These are phyloP conservation scores for Sarcophaga carnaria DNA, from an alignment of 2,888 invertebrate genomes.

Conservation along the genomic window DNA sequence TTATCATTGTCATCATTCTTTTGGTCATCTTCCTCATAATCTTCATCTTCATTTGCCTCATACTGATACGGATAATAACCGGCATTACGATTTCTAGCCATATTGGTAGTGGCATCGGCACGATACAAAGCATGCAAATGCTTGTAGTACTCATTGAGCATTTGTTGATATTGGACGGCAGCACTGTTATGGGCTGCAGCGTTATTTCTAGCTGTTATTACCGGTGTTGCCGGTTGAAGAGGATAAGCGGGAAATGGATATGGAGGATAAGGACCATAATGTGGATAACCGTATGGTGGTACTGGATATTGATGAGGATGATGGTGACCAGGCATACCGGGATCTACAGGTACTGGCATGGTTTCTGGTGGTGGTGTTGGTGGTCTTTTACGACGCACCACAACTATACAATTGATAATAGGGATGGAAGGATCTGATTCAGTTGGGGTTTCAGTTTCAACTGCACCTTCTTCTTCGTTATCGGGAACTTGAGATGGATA, in stretches of 20 bases:
- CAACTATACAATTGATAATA: slow-evolving; percentile 35
- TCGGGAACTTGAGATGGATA: no score
- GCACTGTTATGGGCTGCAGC: background rate
- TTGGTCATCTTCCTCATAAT: slow-evolving; percentile 14
- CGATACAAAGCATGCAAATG: slow-evolving; percentile 30
- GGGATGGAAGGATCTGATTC: background rate
- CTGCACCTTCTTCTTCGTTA: background rate
- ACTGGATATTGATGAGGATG: background rate
- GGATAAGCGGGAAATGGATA: background rate
- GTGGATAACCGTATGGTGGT: background rate
- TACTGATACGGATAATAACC: slow-evolving; percentile 11
- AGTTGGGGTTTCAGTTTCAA: background rate
- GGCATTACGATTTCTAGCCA: background rate
- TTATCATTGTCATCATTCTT: slow-evolving; percentile 2
- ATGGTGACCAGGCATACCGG: background rate
- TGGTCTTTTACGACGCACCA: slow-evolving; percentile 9
- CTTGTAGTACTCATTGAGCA: slow-evolving; percentile 33
- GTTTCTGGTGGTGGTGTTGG: background rate
- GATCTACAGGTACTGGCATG: background rate
- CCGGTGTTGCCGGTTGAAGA: background rate
- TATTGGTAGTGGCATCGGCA: background rate
- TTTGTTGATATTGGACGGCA: slow-evolving; percentile 14
- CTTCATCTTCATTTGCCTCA: background rate
- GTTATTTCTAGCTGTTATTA: background rate
- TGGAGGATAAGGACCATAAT: background rate